A percentile compares a stretch with the other conserved stretches of the same genome.
These are phyloP conservation scores for Chiloscyllium punctatum DNA, from an alignment of 2,797 vertebrate genomes.

Conservation along the genomic window DNA sequence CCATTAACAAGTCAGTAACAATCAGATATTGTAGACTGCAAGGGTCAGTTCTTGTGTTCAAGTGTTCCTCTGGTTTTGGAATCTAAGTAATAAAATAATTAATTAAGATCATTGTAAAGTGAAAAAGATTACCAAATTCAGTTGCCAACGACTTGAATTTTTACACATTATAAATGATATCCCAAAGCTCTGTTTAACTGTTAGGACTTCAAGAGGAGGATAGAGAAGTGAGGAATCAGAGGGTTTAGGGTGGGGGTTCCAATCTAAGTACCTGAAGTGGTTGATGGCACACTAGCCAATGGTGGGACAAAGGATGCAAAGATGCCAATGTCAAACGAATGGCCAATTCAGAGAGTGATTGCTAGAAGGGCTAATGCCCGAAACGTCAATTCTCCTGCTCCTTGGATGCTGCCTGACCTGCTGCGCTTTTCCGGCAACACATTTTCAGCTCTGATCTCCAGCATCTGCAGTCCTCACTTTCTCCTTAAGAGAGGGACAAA, in stretches of 20 bases:
- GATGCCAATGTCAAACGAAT: background rate
- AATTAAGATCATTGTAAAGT: background rate
- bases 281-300: background rate
- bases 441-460: too few relatives aligned
- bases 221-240: background rate
- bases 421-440: too few relatives aligned
- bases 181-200: too few relatives aligned
- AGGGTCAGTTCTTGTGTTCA: background rate
- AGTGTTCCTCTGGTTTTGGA: background rate
- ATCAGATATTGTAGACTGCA: background rate
- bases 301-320: background rate
- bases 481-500: background rate
- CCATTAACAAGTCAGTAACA: too few relatives aligned
- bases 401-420: too few relatives aligned
- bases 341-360: background rate
- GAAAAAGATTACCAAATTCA: background rate
- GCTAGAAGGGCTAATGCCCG: too few relatives aligned
- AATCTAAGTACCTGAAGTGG: background rate
- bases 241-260: background rate
- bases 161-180: too few relatives aligned
- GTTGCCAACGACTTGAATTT: background rate
- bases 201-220: too few relatives aligned
- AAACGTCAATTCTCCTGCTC: too few relatives aligned
- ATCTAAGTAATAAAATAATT: background rate
- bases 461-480: too few relatives aligned